Evolutionary conservation across 2,113 vertebrate species (phyloP).

Genomic region (Tonatia bakeri): DNA sequence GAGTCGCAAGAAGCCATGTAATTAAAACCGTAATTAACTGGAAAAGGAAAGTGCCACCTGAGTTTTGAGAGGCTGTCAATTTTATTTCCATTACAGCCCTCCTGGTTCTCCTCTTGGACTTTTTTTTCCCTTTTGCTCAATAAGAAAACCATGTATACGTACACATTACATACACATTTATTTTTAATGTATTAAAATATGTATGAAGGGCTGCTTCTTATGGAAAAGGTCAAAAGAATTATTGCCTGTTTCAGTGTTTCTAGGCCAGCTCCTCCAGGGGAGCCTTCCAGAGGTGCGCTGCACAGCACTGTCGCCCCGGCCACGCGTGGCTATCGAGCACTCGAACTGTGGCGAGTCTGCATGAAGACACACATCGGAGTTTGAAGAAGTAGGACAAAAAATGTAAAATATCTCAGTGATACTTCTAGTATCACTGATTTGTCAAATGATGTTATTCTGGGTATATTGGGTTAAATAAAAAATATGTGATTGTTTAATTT

Average conservation of each 20-base stretch:
- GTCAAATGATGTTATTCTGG: neutral
- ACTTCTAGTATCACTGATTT: neutral
- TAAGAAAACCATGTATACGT: constrained; percentile 55
- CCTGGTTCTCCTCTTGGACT: constrained; percentile 77
- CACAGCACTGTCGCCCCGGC: fast-evolving
- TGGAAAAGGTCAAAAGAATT: neutral
- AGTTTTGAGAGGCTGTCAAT: constrained; percentile 90
- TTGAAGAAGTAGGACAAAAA: neutral
- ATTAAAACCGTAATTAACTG: constrained; percentile 90
- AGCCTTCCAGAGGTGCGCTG: fast-evolving
- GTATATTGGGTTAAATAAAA: neutral
- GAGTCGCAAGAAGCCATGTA: constrained; percentile 88
- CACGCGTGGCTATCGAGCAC: neutral
- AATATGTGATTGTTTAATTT: neutral
- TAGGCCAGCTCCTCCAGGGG: neutral
- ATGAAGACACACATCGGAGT: neutral
- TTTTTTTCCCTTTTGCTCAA: constrained; percentile 47
- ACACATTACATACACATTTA: neutral
- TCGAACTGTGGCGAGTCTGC: neutral
- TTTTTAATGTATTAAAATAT: neutral
- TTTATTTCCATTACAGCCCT: constrained; percentile 86
- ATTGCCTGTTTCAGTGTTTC: neutral
- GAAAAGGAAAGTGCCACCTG: constrained; percentile 88
- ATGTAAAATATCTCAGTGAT: neutral
- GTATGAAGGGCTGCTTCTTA: neutral